phyloP scores from a whole-genome alignment of 2,797 vertebrate genomes.

The Perodicticus potto region DNA sequence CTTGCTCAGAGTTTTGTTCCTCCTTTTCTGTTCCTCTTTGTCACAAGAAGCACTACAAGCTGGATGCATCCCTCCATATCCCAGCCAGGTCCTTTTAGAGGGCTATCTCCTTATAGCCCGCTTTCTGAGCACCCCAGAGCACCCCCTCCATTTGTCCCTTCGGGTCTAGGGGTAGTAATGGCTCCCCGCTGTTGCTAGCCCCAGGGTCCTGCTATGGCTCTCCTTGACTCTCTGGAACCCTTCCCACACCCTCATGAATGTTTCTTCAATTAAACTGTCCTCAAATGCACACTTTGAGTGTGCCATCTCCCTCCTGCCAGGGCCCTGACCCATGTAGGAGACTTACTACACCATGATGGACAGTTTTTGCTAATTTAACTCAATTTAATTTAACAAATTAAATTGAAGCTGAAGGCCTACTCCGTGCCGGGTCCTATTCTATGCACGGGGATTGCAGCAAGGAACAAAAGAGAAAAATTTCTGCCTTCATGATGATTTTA shows the following conservation, averaged over 20 bases:
- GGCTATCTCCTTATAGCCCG: neutral
- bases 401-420: neutral
- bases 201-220: neutral
- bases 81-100: neutral
- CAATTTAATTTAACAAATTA: neutral
- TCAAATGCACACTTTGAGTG: neutral
- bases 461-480: neutral
- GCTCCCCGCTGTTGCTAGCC: neutral
- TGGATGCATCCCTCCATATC: neutral
- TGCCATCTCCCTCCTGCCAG: neutral
- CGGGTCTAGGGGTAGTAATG: neutral
- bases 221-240: neutral
- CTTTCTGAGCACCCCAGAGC: neutral
- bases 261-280: neutral
- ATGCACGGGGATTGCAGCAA: neutral
- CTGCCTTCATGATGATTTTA: neutral
- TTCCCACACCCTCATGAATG: neutral
- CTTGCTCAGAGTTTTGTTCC: conserved; percentile 35
- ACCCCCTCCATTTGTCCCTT: neutral
- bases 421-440: neutral
- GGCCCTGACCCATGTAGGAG: neutral
- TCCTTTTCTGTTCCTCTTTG: neutral
- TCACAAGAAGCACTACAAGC: neutral
- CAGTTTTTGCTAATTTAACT: neutral
- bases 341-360: neutral